Percentiles rank a stretch among this genome's conserved stretches.
Conservation (phyloP, 2,797 vertebrate species). For the Limosa lapponica region DNA sequence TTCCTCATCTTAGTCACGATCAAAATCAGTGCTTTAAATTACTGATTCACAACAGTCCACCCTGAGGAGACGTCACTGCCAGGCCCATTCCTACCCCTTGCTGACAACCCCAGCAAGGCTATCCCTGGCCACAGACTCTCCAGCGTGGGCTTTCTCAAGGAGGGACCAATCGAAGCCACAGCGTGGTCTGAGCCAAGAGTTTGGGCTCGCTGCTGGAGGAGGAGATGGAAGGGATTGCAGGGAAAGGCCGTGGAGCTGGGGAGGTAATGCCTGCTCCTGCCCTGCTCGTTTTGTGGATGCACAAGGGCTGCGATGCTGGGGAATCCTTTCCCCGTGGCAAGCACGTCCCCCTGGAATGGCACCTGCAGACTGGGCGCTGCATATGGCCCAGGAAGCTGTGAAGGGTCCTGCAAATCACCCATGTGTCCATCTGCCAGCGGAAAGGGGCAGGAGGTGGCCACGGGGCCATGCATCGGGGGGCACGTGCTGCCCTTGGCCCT, state of each 20-base stretch:
- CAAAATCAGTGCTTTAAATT: not conserved
- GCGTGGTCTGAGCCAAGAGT: fast-evolving
- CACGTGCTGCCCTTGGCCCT: not conserved
- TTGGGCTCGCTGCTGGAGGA: fast-evolving
- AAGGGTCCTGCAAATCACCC: not conserved
- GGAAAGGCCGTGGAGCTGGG: not conserved
- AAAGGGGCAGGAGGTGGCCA: not conserved
- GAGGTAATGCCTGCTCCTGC: not conserved
- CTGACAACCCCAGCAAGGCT: not conserved
- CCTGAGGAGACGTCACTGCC: not conserved
- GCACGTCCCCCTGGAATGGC: not conserved
- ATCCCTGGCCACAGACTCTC: not conserved
- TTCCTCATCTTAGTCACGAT: not conserved
- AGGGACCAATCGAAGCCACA: fast-evolving
- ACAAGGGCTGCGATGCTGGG: fast-evolving
- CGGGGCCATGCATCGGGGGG: fast-evolving
- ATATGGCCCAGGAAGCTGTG: fast-evolving
- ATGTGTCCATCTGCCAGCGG: fast-evolving
- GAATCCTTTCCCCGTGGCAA: not conserved
- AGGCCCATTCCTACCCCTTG: fast-evolving
- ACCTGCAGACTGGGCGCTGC: fast-evolving
- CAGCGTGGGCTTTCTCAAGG: not conserved
- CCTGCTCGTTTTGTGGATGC: fast-evolving
- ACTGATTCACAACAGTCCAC: not conserved
- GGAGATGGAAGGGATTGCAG: not conserved